phyloP scores from a whole-genome alignment of 2,797 vertebrate genomes.

The Micromesistius poutassou region DNA sequence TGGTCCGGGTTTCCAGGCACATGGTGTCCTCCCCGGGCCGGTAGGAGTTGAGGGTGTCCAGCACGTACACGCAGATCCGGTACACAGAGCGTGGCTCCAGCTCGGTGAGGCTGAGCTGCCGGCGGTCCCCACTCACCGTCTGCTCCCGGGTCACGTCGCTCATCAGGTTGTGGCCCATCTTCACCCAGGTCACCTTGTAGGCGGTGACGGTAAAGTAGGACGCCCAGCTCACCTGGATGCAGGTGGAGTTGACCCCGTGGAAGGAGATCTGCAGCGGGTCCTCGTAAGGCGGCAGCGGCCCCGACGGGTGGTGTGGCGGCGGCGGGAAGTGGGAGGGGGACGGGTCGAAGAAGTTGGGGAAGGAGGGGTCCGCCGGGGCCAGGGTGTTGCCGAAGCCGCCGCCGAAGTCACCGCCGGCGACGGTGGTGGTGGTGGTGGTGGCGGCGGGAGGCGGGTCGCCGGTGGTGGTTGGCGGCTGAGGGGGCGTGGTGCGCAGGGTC shows the following conservation, averaged over 20 bases:
- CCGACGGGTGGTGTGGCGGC: conserved; percentile 56
- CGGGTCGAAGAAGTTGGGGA: conserved; percentile 59
- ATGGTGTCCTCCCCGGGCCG: conserved; percentile 88
- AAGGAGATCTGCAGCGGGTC: conserved; percentile 88
- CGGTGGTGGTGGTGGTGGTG: conserved; percentile 54
- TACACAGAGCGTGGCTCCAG: conserved; percentile 91
- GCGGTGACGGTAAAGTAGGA: conserved; percentile 87
- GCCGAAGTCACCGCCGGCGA: conserved; percentile 12
- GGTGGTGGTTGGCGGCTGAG: conserved; percentile 57
- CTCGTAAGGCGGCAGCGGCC: conserved; percentile 72
- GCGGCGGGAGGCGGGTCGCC: conserved; percentile 47
- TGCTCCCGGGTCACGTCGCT: conserved; percentile 87
- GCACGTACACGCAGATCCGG: conserved; percentile 89
- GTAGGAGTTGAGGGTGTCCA: conserved; percentile 91
- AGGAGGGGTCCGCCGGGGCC: conserved; percentile 53
- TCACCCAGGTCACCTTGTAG: conserved; percentile 97
- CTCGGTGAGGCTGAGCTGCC: conserved; percentile 79
- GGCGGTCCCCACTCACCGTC: conserved; percentile 85
- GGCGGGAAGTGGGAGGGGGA: conserved; percentile 65
- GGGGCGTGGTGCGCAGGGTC: conserved; percentile 76
- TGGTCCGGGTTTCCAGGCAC: conserved; percentile 92
- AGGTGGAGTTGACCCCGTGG: conserved; percentile 86
- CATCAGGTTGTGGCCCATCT: conserved; percentile 88
- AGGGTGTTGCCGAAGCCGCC: conserved; percentile 55
- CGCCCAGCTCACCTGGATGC: conserved; percentile 90